Base-by-base conservation (phyloP, 2,888 invertebrate genomes). In the Seira musarum region DNA sequence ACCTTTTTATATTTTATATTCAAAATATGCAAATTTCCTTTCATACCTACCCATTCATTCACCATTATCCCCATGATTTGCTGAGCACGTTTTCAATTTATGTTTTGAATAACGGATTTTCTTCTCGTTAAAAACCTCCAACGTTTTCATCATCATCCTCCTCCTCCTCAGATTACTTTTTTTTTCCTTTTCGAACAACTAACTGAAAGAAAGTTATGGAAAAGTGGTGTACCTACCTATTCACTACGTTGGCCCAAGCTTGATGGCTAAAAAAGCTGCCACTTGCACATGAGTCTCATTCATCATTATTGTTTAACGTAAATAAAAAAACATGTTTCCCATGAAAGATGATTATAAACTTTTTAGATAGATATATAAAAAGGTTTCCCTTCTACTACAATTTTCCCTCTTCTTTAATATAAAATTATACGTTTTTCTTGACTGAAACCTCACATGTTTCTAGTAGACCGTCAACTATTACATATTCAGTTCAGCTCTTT, bases 221-320 rank as follows among this genome's bases (percentile, higher is more conserved):
- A 40, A 40, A 13, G n/a, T n/a, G n/a, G n/a, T n/a, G n/a, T n/a
- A n/a, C n/a, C n/a, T n/a, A n/a, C n/a, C n/a, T n/a, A 40, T 40
- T 40, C 40, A 40, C 40, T 40, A 40, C 6, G 40, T 13, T 8
- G 40, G 13, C 13, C 13, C 40, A 8, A 40, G 40, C 40, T 40
- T 40, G 49, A 70, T 70, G 65, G 22, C 35, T n/a, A 21, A n/a
- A n/a, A n/a, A n/a, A 35, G 77, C 77, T 77, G 77, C 70, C 77
- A 77, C 65, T 65, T 65, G 21, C 77, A 77, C 53, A 76, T 35
- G 70, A 65, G 53, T 3, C 66, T 40, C 77, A 77, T 77, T 77
- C 57, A 77, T 77, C 77, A 70, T 77, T 64, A 76, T 40, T 40
- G 40, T 8, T 40, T 8, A 40, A 13, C 40, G 13, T 40, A 40